Evolutionary conservation across 2,797 vertebrate species (phyloP).

Genomic region (Coranthus polyacanthus): DNA sequence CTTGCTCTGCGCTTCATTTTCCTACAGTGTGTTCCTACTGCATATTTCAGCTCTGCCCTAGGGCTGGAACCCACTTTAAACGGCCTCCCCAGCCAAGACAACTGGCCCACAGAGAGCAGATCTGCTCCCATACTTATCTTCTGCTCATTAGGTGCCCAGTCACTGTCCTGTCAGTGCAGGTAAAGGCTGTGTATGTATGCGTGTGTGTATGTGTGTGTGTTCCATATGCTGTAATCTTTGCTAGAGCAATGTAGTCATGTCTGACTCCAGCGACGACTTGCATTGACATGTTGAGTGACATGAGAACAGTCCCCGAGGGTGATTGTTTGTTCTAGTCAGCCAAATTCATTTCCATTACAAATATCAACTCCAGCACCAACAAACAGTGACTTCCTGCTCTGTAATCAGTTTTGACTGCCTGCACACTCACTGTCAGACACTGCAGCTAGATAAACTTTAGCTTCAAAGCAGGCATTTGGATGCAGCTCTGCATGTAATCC

Average conservation of each 20-base stretch:
- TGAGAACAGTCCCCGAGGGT: constrained; percentile 10
- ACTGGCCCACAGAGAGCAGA: constrained; percentile 36
- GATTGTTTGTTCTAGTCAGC: constrained; percentile 13
- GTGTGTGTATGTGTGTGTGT: background rate
- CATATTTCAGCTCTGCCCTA: constrained; percentile 64
- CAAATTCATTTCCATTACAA: constrained; percentile 30
- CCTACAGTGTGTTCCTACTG: constrained; percentile 44
- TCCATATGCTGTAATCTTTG: constrained; percentile 3
- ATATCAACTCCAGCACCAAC: constrained; percentile 12
- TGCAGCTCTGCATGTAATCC: constrained; percentile 13
- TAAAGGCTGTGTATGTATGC: constrained; percentile 4
- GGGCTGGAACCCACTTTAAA: constrained; percentile 60
- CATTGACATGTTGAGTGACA: constrained; percentile 46
- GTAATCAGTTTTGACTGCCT: constrained; percentile 19
- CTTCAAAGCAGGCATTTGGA: constrained; percentile 38
- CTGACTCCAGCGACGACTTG: constrained; percentile 35
- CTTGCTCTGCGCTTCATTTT: constrained; percentile 39
- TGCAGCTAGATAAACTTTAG: constrained; percentile 16
- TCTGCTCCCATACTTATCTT: constrained; percentile 27
- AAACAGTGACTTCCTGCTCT: constrained; percentile 17
- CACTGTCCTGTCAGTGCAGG: constrained; percentile 12
- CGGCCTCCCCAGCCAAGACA: constrained; percentile 44
- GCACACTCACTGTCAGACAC: constrained; percentile 4
- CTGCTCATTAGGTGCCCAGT: constrained; percentile 44
- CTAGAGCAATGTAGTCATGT: constrained; percentile 27